phyloP scores from a whole-genome alignment of 2,888 invertebrate genomes.

The Octonoba sinensis region DNA sequence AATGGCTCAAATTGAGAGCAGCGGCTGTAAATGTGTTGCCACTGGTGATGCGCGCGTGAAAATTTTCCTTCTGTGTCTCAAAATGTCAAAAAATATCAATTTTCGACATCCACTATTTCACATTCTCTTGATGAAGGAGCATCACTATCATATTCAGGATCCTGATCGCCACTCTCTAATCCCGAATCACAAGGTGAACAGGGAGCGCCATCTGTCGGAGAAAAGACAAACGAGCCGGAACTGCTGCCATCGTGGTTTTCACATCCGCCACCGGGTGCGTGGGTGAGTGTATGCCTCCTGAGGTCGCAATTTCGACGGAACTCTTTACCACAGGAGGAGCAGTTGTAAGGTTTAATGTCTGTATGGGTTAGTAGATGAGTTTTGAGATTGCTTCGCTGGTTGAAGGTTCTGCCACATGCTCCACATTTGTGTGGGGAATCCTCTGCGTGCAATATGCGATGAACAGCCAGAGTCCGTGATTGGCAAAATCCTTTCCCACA shows the following conservation, averaged over 20 bases:
- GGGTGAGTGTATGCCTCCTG: conserved; percentile 88
- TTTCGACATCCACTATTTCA: conserved; percentile 61
- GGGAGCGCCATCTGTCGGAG: conserved; percentile 44
- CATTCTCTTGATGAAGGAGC: conserved; percentile 26
- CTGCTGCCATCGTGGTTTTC: conserved; percentile 33
- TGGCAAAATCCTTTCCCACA: conserved; percentile 99
- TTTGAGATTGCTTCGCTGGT: conserved; percentile 92
- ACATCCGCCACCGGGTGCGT: conserved; percentile 75
- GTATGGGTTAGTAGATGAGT: conserved; percentile 92
- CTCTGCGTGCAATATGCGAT: conserved; percentile 94
- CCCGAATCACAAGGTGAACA: conserved; percentile 53
- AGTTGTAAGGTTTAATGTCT: conserved; percentile 93
- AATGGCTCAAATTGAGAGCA: too few relatives aligned
- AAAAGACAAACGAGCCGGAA: conserved; percentile 14
- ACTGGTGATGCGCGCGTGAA: too few relatives aligned
- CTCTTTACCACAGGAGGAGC: conserved; percentile 88
- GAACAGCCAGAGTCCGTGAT: conserved; percentile 93
- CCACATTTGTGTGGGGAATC: conserved; percentile 95
- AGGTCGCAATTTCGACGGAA: conserved; percentile 93
- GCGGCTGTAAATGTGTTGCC: too few relatives aligned
- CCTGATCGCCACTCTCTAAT: conserved; percentile 58
- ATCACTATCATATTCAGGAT: conserved; percentile 53
- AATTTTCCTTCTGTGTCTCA: too few relatives aligned
- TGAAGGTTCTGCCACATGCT: conserved; percentile 90
- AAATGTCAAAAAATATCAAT: conserved; percentile 8